Evolutionary conservation across 2,797 vertebrate species (phyloP).

Genomic region (Liparis tanakae): DNA sequence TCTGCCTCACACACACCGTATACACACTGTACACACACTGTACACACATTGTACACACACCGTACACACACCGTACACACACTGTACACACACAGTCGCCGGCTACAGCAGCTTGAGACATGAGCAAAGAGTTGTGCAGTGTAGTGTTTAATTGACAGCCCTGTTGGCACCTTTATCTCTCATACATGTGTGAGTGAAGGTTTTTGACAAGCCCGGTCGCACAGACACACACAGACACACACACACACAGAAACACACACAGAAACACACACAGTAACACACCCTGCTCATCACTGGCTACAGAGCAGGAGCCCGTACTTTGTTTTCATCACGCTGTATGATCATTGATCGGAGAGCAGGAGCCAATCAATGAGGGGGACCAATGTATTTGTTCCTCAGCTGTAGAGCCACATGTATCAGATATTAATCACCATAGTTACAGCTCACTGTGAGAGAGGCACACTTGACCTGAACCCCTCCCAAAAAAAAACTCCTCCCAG

Average conservation of each 20-base stretch:
- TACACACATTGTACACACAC: background rate
- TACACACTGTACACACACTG: background rate
- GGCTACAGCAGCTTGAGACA: constrained; percentile 31
- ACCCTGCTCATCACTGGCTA: background rate
- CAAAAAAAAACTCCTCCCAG: background rate
- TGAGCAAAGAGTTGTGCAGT: constrained; percentile 14
- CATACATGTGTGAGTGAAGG: background rate
- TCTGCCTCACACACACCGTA: background rate
- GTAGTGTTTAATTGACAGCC: constrained; percentile 6
- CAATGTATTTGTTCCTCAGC: constrained; percentile 41
- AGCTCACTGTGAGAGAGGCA: constrained; percentile 16
- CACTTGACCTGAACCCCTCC: constrained; percentile 25
- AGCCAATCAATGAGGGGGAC: constrained; percentile 56
- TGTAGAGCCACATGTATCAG: background rate
- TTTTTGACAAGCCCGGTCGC: background rate
- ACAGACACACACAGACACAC: background rate
- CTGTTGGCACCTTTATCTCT: constrained; percentile 9
- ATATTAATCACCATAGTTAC: constrained; percentile 54
- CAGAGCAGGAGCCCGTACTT: constrained; percentile 13
- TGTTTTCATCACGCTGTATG: constrained; percentile 45
- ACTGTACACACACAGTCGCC: background rate
- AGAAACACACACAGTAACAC: constrained; percentile 1
- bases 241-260: background rate
- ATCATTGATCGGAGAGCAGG: constrained; percentile 53
- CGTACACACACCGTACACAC: background rate